phyloP scores from a whole-genome alignment of 2,888 invertebrate species.

The Dasysyrphus tricinctus region DNA sequence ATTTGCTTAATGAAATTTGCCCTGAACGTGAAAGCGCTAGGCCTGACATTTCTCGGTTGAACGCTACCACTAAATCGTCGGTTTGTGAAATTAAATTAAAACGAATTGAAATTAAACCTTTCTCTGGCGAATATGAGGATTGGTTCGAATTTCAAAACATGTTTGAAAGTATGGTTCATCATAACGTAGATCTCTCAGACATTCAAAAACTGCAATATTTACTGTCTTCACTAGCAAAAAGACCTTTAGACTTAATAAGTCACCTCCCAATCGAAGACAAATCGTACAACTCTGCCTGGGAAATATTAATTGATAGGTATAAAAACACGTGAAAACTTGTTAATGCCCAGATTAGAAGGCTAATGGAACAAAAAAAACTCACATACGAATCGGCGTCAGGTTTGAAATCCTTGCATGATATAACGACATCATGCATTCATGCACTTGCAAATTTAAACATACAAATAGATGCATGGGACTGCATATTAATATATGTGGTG shows the following conservation, averaged over 20 bases:
- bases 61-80: no score
- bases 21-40: neutral
- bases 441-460: conserved; percentile 16
- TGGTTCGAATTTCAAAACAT: no score
- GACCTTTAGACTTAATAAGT: no score
- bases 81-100: no score
- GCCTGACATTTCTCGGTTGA: conserved; percentile 18
- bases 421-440: conserved; percentile 2
- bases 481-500: neutral
- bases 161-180: no score
- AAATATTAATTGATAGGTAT: conserved; percentile 3
- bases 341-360: conserved; percentile 9
- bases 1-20: conserved; percentile 11
- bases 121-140: no score
- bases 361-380: conserved; percentile 27
- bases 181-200: no score
- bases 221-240: no score
- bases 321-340: conserved; percentile 5
- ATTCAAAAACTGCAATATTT: no score
- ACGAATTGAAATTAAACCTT: no score
- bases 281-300: conserved; percentile 6
- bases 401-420: conserved; percentile 11
- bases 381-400: conserved; percentile 11
- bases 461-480: neutral
- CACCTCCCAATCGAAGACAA: conserved; percentile 19